These are phyloP conservation scores for Germaria angustata DNA, from an alignment of 2,888 invertebrate genomes.

Conservation along the genomic window DNA sequence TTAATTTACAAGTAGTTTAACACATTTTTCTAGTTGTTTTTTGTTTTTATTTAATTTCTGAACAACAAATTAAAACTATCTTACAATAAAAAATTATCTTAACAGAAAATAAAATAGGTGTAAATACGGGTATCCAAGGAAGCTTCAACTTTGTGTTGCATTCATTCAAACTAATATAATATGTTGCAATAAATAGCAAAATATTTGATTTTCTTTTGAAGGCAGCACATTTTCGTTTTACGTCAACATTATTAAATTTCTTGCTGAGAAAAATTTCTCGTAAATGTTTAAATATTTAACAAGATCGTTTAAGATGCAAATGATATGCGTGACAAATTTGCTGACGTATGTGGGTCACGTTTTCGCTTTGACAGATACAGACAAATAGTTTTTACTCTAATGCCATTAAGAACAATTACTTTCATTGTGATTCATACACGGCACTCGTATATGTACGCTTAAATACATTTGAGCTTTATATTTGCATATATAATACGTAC, in stretches of 20 bases:
- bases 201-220: too few relatives aligned
- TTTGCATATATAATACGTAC: not conserved
- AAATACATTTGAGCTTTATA: not conserved
- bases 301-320: too few relatives aligned
- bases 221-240: too few relatives aligned
- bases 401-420: not conserved
- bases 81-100: conserved; percentile 43
- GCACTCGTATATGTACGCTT: not conserved
- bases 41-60: not conserved
- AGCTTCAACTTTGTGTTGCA: too few relatives aligned
- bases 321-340: not conserved
- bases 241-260: too few relatives aligned
- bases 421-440: not conserved
- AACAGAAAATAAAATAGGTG: too few relatives aligned
- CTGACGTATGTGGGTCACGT: conserved; percentile 14
- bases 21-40: not conserved
- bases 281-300: too few relatives aligned
- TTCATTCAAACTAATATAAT: too few relatives aligned
- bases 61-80: not conserved
- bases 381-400: not conserved
- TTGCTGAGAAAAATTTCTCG: too few relatives aligned
- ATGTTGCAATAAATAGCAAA: too few relatives aligned
- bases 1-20: conserved; percentile 29
- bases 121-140: too few relatives aligned
- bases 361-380: not conserved